Base-by-base conservation (phyloP, 2,797 vertebrate genomes). In the Muscicapa striata region DNA sequence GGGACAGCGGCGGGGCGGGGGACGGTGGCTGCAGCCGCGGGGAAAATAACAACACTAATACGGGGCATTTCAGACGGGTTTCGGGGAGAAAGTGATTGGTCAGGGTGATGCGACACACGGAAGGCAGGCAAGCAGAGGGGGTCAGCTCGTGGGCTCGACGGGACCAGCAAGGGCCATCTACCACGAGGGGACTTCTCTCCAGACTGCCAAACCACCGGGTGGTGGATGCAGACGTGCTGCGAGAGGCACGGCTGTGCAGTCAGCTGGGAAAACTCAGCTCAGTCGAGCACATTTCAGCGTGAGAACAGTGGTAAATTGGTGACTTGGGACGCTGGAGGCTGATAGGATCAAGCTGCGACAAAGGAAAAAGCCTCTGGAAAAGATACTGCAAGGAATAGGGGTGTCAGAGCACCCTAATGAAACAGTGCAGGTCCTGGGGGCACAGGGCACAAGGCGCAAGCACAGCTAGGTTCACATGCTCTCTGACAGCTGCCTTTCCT, bases 371-470 rank as follows among this genome's bases (percentile, higher is more conserved):
- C 45, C 29, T 72, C 41, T 7, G 1, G 17, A 83, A 55, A 45
- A 82, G 17, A 22, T 7, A 29, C 6, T 27, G 30, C 13, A 43
- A 52, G 15, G 7, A 49, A 34, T 0, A 30, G 16, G 4, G 6
- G 2, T 40, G 40, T n/a, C 19, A 23, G 43, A 11, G 48, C 32
- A 54, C 51, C 10, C 2, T 15, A 54, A 40, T 1, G 3, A 73
- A n/a, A 27, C 1, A 0, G 32, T 8, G 1, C 24, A 30, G 30
- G 20, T 52, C 29, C 8, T 43, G 29, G 11, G 9, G 5, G 13
- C 2, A 1, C 10, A 27, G 17, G 6, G 20, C 1, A 2, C 1
- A 3, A 24, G 6, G 6, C 0, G 0, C 8, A 20, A 27, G 13
- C 32, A 19, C 27, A 40, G 38, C 6, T 17, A 27, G 43, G n/a